Percentiles rank a stretch among this genome's conserved stretches.
Evolutionary conservation across 2,888 invertebrate species (phyloP).

Genomic region (Frankliniella intonsa): DNA sequence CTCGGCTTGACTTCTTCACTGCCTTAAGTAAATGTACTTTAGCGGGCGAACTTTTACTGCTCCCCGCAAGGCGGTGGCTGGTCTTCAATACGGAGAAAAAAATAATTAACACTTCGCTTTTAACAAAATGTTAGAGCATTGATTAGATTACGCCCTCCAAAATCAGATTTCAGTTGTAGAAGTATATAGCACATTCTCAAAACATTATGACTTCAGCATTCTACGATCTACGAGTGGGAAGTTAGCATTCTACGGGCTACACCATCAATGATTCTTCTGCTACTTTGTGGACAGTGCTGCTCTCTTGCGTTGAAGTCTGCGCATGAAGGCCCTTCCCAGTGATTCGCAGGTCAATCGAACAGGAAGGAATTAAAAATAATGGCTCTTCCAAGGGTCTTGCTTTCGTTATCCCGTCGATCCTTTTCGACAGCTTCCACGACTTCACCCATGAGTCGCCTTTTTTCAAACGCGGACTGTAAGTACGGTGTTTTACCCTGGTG

Average conservation of each 20-base stretch:
- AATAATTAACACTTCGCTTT: neutral
- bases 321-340: conserved; percentile 16
- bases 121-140: too few species aligned
- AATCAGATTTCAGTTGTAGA: neutral
- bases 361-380: conserved; percentile 13
- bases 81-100: neutral
- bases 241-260: too few species aligned
- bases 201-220: too few species aligned
- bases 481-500: neutral
- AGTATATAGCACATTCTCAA: too few species aligned
- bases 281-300: neutral
- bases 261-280: neutral
- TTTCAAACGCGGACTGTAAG: neutral
- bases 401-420: neutral
- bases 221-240: too few species aligned
- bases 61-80: neutral
- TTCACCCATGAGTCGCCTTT: neutral
- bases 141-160: neutral
- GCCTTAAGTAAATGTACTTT: neutral
- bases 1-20: neutral
- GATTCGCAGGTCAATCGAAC: conserved; percentile 4
- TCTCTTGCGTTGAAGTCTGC: neutral
- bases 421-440: neutral
- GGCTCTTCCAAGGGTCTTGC: neutral
- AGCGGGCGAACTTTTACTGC: neutral